Evolutionary conservation across 2,113 vertebrate genomes (phyloP), one percentile per base, ranked within the genome.

Genomic region (Hiodon alosoides): DNA sequence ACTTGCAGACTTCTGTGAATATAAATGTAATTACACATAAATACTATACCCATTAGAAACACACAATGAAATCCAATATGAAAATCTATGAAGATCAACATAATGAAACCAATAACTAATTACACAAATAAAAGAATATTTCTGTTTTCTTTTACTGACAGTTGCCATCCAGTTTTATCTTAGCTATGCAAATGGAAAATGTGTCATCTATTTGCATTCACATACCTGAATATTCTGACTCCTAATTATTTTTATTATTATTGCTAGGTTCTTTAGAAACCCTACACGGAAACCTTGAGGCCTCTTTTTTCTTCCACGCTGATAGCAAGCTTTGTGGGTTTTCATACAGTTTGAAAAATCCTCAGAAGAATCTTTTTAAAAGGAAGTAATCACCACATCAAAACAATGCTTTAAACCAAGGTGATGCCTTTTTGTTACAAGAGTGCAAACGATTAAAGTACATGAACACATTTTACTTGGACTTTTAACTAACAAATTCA

Each of bases 1-100:
- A 93, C 92, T 93, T 94, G 91, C 90, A 93, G 92, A 94, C 94
- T 94, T 93, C 91, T 91, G 90, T 94, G 92, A 93, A 94, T 94
- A 93, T 94, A 91, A 93, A 95, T 92, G 93, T 94, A 94, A 94
- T 93, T 94, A 92, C 92, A 92, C 92, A 94, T 93, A 94, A 93
- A 93, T 91, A 92, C 90, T 92, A 91, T 92, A 91, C 91, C 91
- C 92, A 94, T 94, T 94, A 93, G 92, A 90, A 91, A 90, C 91
- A 90, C 67, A 69, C 72, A 80, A 79, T 81, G 68, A 78, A 70
- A 76, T 67, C 61, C 73, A 69, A 64, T 78, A 76, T 69, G 59
- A 81, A 81, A 73, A 73, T 73, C 72, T 65, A 67, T 70, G 69
- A 58, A 71, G 70, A 69, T 86, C 89, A 86, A 90, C 91, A 92